Evolutionary conservation across 2,888 invertebrate species (phyloP), one percentile per base, ranked within the genome.

Genomic region (Synergus umbraculus): DNA sequence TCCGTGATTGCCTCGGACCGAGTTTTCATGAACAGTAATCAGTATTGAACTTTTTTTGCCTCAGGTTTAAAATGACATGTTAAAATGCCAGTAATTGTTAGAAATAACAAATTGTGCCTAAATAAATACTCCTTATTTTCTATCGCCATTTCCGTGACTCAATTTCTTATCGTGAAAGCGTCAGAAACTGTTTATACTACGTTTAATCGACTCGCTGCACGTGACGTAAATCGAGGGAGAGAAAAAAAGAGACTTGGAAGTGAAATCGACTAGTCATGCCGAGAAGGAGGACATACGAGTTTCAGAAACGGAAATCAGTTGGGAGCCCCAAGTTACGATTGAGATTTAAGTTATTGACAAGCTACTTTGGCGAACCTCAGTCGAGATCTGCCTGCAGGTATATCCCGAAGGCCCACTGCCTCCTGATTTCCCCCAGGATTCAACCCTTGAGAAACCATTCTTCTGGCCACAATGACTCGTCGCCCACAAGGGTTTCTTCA

Each of bases 311-410:
- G 87, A 88, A 90, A 89, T 90, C 90, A 90, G 90, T 87, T 86
- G 90, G 90, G 90, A 89, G 88, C 85, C 87, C 86, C 85, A 91
- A 91, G 90, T 91, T 91, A 90, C 89, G 90, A 92, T 92, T 91
- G 91, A 91, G 91, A 92, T 92, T 92, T 91, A 92, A 91, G 89
- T 92, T 92, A 92, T 92, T 91, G 92, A 91, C 91, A 92, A 92
- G 92, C 89, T 90, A 90, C 91, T 92, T 91, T 90, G 89, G 89
- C 85, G 88, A 89, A 88, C 88, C 90, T 87, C 87, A 86, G 84
- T 78, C 84, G 88, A 90, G 90, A 89, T 88, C 88, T 86, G 86
- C 87, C 87, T 86, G 87, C 83, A 81, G 81, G 87, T 88, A 87
- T 87, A 88, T 90, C 88, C 90, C 88, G 84, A 83, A 89, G 90